Evolutionary conservation across 2,113 vertebrate species (phyloP).

Genomic region (Montifringilla adamsi): DNA sequence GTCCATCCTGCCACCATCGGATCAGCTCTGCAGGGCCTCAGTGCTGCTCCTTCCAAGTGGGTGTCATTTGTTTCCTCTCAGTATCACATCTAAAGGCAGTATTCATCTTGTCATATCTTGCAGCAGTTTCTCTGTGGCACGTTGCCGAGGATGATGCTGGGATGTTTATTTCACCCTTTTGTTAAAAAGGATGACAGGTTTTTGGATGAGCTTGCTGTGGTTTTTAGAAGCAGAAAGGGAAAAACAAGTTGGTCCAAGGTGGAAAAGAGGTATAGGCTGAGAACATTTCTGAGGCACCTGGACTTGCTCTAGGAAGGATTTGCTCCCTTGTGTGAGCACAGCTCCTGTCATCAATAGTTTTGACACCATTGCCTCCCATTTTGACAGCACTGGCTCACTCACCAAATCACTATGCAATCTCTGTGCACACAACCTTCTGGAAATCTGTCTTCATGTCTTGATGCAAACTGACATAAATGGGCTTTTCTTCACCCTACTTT

Average conservation of each 20-base stretch:
- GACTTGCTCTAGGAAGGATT: slow-evolving; percentile 11
- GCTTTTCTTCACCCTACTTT: background rate
- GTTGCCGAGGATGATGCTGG: slow-evolving; percentile 34
- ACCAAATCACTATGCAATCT: background rate
- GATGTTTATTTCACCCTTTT: slow-evolving; percentile 50
- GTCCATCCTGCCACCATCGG: background rate
- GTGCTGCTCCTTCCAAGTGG: background rate
- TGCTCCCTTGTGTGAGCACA: background rate
- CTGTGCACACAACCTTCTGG: background rate
- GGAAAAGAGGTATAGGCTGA: background rate
- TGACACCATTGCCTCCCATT: background rate
- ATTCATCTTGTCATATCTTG: slow-evolving; percentile 46
- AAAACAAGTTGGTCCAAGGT: slow-evolving; percentile 7
- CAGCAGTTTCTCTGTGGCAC: slow-evolving; percentile 47
- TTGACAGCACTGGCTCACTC: slow-evolving; percentile 1
- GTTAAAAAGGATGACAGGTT: slow-evolving; percentile 46
- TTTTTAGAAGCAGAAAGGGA: slow-evolving; percentile 7
- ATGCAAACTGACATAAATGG: background rate
- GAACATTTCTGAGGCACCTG: slow-evolving; percentile 18
- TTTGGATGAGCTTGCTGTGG: background rate
- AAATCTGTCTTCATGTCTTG: slow-evolving; percentile 7
- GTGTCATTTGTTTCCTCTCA: background rate
- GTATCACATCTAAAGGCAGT: background rate
- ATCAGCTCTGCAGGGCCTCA: background rate
- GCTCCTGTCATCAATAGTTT: background rate